A percentile compares a stretch with the other conserved stretches of the same genome.
phyloP scores from a whole-genome alignment of 1,140 invertebrate genomes.

The Aphaenogaster rudis region DNA sequence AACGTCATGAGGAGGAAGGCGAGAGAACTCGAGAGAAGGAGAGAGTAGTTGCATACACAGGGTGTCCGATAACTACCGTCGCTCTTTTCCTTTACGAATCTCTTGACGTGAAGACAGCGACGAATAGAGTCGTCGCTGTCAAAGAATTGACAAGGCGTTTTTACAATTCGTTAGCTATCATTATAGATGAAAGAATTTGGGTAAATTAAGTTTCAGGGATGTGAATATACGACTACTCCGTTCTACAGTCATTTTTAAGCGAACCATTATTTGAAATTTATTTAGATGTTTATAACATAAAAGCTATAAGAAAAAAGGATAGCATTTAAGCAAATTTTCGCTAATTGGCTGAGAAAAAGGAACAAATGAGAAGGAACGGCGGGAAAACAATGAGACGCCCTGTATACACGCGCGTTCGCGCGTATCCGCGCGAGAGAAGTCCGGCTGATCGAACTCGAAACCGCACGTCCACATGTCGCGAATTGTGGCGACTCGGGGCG shows the following conservation, averaged over 20 bases:
- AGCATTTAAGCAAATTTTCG: not conserved
- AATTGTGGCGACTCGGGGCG: slow-evolving; percentile 22
- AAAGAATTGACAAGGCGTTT: not conserved
- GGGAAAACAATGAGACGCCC: not conserved
- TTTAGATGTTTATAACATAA: not conserved
- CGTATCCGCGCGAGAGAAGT: not conserved
- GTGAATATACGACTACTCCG: not conserved
- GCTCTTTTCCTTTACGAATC: not conserved
- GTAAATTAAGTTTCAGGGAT: not conserved
- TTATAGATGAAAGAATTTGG: not conserved
- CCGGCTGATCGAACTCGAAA: slow-evolving; percentile 4
- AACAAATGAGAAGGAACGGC: too few relatives aligned
- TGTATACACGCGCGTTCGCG: not conserved
- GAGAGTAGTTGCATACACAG: slow-evolving; percentile 32
- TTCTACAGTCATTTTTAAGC: not conserved
- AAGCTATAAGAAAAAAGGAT: not conserved
- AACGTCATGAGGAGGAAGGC: slow-evolving; percentile 23
- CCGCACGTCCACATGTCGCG: slow-evolving; percentile 38
- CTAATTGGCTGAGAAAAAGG: not conserved
- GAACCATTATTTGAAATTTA: not conserved
- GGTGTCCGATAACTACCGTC: slow-evolving; percentile 21
- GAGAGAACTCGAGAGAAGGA: slow-evolving; percentile 9
- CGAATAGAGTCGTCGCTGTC: not conserved
- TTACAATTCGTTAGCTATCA: not conserved
- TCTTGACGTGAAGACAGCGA: not conserved